These are phyloP conservation scores for Stegana nigrithorax DNA, from an alignment of 2,888 invertebrate species.

Conservation along the genomic window DNA sequence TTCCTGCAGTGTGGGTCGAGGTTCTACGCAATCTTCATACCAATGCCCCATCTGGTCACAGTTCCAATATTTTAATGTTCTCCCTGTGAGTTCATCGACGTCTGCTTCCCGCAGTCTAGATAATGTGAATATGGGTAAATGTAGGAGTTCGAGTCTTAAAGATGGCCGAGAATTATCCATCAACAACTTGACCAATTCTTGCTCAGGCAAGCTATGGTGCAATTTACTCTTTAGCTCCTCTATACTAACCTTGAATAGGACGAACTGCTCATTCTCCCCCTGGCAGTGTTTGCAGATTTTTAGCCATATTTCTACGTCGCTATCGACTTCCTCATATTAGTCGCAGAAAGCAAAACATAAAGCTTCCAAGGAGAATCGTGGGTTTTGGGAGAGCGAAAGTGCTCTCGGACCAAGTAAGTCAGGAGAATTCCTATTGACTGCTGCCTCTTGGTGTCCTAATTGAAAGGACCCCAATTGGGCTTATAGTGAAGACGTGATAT, in stretches of 20 bases:
- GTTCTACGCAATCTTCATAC: neutral
- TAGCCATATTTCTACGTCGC: constrained; percentile 16
- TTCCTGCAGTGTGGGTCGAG: neutral
- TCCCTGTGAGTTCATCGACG: neutral
- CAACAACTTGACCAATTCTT: neutral
- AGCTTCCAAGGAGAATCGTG: neutral
- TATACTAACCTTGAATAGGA: constrained; percentile 2
- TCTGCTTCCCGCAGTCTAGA: neutral
- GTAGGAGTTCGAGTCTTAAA: neutral
- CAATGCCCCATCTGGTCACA: neutral
- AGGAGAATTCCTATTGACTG: too few species aligned
- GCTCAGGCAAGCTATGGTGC: neutral
- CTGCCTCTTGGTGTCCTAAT: too few species aligned
- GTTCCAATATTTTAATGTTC: neutral
- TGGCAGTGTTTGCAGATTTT: constrained; percentile 16
- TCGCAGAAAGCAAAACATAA: constrained; percentile 6
- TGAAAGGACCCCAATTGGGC: too few species aligned
- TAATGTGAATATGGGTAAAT: neutral
- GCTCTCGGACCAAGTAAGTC: too few species aligned
- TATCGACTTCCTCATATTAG: constrained; percentile 1
- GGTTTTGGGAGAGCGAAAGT: too few species aligned
- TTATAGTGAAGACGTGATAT: too few species aligned
- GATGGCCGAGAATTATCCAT: neutral
- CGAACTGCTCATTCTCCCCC: constrained; percentile 4
- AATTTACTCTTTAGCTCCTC: neutral